A percentile compares a stretch with the other conserved stretches of the same genome.
Conservation (phyloP, 1,140 invertebrate genomes). For the Dendrolimus punctatus region DNA sequence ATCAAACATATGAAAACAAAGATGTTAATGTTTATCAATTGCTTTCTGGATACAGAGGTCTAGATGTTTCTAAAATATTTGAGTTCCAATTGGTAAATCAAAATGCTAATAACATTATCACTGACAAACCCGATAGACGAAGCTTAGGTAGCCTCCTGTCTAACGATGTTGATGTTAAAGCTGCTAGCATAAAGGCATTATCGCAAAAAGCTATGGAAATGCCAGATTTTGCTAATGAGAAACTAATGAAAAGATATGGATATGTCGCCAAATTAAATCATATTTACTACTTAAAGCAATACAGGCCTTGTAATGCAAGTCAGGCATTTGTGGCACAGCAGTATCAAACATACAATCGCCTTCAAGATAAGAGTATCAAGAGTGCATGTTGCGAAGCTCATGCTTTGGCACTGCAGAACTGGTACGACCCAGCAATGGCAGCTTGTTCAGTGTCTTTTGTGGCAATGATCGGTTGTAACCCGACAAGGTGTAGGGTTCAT, state of each 20-base stretch:
- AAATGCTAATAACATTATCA: slow-evolving; percentile 33
- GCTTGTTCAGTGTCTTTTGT: slow-evolving; percentile 76
- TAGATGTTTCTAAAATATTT: slow-evolving; percentile 73
- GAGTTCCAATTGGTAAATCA: slow-evolving; percentile 69
- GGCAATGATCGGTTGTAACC: slow-evolving; percentile 75
- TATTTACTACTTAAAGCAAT: slow-evolving; percentile 77
- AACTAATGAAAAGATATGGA: slow-evolving; percentile 73
- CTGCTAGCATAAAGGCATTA: slow-evolving; percentile 37
- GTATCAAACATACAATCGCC: slow-evolving; percentile 60
- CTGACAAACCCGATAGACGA: slow-evolving; percentile 52
- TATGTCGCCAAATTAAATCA: slow-evolving; percentile 76
- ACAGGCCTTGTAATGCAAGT: slow-evolving; percentile 76
- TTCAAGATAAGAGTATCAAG: slow-evolving; percentile 64
- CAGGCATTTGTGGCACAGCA: slow-evolving; percentile 67
- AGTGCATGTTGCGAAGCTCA: slow-evolving; percentile 73
- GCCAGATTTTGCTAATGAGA: slow-evolving; percentile 73
- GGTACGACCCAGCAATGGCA: slow-evolving; percentile 70
- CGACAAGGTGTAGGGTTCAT: slow-evolving; percentile 73
- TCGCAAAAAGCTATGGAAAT: slow-evolving; percentile 62
- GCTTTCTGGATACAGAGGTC: slow-evolving; percentile 70
- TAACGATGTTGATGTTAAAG: slow-evolving; percentile 41
- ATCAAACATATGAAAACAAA: slow-evolving; percentile 44
- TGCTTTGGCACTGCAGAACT: slow-evolving; percentile 73
- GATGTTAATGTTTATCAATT: slow-evolving; percentile 74
- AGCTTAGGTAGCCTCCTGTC: slow-evolving; percentile 62